Conservation (phyloP, 2,888 invertebrate genomes). For the Megastigmus dorsalis region DNA sequence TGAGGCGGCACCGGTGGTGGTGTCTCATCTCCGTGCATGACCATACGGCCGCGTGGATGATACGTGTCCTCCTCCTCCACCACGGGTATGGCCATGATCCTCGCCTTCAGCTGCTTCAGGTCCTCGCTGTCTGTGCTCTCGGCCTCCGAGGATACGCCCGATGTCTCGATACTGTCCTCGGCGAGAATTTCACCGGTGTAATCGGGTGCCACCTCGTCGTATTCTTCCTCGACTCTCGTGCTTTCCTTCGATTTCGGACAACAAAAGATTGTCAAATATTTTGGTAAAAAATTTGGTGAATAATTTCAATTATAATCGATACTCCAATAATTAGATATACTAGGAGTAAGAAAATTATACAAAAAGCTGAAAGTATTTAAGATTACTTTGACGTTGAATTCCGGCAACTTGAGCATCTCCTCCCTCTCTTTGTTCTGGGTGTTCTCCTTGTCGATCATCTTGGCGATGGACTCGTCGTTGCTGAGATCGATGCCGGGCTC, state of each 20-base stretch:
- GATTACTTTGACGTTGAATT: slow-evolving; percentile 20
- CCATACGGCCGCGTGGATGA: slow-evolving; percentile 66
- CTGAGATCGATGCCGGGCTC: slow-evolving; percentile 60
- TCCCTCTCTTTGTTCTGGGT: slow-evolving; percentile 49
- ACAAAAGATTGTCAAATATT: background rate
- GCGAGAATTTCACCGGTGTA: slow-evolving; percentile 55
- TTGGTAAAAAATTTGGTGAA: too few species aligned
- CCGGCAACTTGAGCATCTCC: slow-evolving; percentile 38
- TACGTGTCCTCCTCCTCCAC: slow-evolving; percentile 70
- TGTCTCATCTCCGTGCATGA: slow-evolving; percentile 58
- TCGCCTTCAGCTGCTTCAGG: slow-evolving; percentile 65
- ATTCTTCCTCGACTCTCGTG: slow-evolving; percentile 36
- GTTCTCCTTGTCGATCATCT: slow-evolving; percentile 51
- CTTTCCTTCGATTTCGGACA: slow-evolving; percentile 21
- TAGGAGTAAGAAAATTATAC: too few species aligned
- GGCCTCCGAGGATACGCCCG: slow-evolving; percentile 63
- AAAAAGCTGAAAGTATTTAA: too few species aligned
- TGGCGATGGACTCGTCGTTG: slow-evolving; percentile 46
- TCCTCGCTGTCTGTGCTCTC: slow-evolving; percentile 67
- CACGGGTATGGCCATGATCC: slow-evolving; percentile 67
- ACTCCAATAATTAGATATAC: too few species aligned
- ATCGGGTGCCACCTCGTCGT: slow-evolving; percentile 48
- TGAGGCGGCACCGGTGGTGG: slow-evolving; percentile 56
- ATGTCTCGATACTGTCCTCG: slow-evolving; percentile 64
- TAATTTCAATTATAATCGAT: background rate